Percentiles rank a stretch among this genome's conserved stretches.
Evolutionary conservation across 2,888 invertebrate genomes (phyloP).

Genomic region (Seira sanloemensis): DNA sequence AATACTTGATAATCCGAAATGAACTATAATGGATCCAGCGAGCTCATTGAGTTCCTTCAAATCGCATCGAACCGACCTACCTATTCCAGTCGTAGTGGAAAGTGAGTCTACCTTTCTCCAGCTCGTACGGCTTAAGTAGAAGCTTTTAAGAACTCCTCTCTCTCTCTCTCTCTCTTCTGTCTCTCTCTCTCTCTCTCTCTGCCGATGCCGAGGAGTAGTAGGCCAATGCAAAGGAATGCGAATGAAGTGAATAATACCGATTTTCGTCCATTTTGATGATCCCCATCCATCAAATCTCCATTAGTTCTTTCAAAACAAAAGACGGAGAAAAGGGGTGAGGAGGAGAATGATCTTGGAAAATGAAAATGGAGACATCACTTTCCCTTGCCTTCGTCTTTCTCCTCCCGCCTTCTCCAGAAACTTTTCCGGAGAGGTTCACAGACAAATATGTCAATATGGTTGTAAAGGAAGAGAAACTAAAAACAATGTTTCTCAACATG

Average conservation of each 20-base stretch:
- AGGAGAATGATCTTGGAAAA: background rate
- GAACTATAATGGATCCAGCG: no score
- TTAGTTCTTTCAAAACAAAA: background rate
- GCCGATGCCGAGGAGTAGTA: no score
- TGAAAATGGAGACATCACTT: background rate
- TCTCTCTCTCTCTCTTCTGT: no score
- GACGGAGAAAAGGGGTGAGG: no score
- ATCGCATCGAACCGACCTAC: no score
- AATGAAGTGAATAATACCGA: background rate
- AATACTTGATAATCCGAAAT: no score
- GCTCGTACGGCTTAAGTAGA: no score
- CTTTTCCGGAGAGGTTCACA: background rate
- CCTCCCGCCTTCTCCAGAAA: background rate
- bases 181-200: no score
- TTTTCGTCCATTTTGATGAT: background rate
- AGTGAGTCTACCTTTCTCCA: no score
- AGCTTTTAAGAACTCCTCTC: no score
- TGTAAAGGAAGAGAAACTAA: background rate
- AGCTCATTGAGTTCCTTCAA: no score
- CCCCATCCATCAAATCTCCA: conserved; percentile 4
- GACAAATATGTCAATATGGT: background rate
- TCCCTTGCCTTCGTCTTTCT: background rate
- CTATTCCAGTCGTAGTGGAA: no score
- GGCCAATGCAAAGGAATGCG: background rate
- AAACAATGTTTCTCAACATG: background rate